Evolutionary conservation across 2,113 vertebrate genomes (phyloP).

Genomic region (Trachemys scripta): DNA sequence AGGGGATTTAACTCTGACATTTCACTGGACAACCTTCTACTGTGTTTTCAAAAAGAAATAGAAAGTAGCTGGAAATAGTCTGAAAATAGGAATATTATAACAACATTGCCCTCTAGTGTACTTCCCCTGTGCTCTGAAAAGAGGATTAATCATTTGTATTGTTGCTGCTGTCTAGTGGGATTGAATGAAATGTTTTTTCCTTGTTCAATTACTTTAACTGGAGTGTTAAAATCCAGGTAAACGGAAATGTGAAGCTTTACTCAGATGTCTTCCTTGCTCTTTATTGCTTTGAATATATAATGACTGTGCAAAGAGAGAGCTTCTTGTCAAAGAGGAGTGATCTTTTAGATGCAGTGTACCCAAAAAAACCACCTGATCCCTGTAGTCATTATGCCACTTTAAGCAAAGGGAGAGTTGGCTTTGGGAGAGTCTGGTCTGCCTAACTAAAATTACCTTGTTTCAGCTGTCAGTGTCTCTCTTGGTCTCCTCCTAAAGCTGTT

Average conservation of each 20-base stretch:
- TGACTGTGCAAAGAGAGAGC: not conserved
- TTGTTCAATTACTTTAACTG: not conserved
- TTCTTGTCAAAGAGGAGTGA: not conserved
- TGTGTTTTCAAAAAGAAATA: constrained; percentile 23
- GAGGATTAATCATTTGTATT: not conserved
- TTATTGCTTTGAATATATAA: not conserved
- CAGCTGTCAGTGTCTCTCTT: not conserved
- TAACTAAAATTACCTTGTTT: not conserved
- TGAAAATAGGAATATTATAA: no score
- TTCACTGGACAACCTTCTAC: constrained; percentile 53
- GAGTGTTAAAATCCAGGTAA: not conserved
- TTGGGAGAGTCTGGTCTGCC: not conserved
- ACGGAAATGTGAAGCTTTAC: not conserved
- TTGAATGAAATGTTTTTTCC: not conserved
- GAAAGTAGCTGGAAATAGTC: not conserved
- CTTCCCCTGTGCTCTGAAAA: not conserved
- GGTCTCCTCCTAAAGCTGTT: not conserved
- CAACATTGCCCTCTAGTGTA: constrained; percentile 69
- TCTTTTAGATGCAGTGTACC: not conserved
- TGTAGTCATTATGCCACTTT: not conserved
- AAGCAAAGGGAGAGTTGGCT: not conserved
- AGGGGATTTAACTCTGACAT: not conserved
- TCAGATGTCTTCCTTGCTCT: not conserved
- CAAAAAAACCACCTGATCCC: not conserved
- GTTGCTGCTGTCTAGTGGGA: not conserved